A percentile compares a stretch with the other conserved stretches of the same genome.
phyloP scores from a whole-genome alignment of 2,113 vertebrate species.

The Equus quagga region DNA sequence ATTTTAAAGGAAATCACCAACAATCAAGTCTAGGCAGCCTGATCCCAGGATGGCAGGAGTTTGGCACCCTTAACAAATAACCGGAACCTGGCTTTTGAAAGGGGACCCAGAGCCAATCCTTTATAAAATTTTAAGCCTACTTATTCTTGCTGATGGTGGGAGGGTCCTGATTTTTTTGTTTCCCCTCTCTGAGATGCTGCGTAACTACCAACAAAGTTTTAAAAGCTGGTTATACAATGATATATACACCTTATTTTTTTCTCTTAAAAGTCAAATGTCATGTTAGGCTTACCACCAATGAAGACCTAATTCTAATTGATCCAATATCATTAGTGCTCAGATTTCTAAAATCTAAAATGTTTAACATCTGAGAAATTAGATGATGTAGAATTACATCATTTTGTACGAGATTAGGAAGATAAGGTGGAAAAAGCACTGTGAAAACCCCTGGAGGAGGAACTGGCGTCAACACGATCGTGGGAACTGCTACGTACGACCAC shows the following conservation, averaged over 20 bases:
- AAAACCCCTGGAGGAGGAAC: background rate
- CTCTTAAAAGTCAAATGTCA: background rate
- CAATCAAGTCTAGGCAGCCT: background rate
- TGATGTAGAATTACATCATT: background rate
- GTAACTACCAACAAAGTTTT: background rate
- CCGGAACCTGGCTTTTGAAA: background rate
- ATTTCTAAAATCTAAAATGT: background rate
- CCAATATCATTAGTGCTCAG: background rate
- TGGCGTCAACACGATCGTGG: background rate
- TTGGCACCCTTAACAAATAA: background rate
- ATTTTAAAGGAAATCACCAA: constrained; percentile 14
- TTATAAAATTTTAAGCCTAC: background rate
- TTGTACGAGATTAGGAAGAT: background rate
- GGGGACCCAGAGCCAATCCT: background rate
- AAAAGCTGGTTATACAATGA: background rate
- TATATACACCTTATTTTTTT: background rate
- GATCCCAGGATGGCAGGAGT: background rate
- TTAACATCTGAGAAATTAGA: background rate
- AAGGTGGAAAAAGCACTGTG: background rate
- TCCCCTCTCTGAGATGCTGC: background rate
- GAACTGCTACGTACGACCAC: background rate
- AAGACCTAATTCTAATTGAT: background rate
- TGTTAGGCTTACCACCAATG: background rate
- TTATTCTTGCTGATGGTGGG: background rate
- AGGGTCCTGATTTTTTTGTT: background rate